These are phyloP conservation scores for Nannospalax galili DNA, from an alignment of 2,113 vertebrate species.

Conservation along the genomic window DNA sequence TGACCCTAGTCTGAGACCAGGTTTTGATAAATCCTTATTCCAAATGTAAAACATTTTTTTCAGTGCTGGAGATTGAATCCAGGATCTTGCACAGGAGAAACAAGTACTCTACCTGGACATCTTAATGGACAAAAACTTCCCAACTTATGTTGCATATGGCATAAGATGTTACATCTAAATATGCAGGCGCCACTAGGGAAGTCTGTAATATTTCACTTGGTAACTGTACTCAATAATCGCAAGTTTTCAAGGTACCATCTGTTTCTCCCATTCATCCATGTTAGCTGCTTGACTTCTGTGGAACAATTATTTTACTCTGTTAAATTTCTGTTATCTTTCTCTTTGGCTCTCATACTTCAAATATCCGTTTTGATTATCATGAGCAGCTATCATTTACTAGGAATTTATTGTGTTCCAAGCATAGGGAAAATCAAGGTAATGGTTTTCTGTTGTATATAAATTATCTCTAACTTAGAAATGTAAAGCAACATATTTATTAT, in stretches of 20 bases:
- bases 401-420: conserved; percentile 20
- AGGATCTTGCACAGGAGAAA: too few relatives aligned
- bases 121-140: conserved; percentile 21
- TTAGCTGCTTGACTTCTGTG: conserved; percentile 12
- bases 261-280: conserved; percentile 8
- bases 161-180: conserved; percentile 36
- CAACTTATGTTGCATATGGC: background rate
- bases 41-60: background rate
- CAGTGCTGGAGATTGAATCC: background rate
- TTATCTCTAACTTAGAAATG: background rate
- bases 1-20: conserved; percentile 29
- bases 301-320: conserved; percentile 42
- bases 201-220: conserved; percentile 4
- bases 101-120: background rate
- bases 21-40: conserved; percentile 29
- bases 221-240: background rate
- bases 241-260: conserved; percentile 34
- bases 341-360: conserved; percentile 19
- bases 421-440: conserved; percentile 47
- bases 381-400: conserved; percentile 28
- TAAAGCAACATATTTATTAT: conserved; percentile 22
- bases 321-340: conserved; percentile 46
- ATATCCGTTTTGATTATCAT: conserved; percentile 33
- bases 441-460: conserved; percentile 40
- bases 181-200: conserved; percentile 1